These are phyloP conservation scores for Pao palembangensis DNA, from an alignment of 2,113 vertebrate genomes.

Conservation along the genomic window DNA sequence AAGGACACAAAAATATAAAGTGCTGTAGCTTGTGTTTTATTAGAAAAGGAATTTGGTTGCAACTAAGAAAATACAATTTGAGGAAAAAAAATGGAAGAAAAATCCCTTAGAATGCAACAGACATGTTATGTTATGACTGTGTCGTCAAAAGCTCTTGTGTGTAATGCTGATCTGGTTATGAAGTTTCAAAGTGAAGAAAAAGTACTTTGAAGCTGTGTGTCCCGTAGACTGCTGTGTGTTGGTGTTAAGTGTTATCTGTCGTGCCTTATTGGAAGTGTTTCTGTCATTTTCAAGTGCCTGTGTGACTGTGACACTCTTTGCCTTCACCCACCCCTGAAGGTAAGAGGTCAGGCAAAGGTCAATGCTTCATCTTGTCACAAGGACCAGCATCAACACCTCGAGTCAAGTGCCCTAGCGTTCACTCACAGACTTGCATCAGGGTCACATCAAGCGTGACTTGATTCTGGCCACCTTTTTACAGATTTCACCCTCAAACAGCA, in stretches of 20 bases:
- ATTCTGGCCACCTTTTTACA: too few species aligned
- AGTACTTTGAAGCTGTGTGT: background rate
- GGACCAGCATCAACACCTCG: background rate
- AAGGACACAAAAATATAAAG: background rate
- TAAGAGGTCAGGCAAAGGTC: conserved; percentile 8
- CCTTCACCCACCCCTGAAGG: conserved; percentile 9
- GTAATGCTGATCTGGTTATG: background rate
- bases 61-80: background rate
- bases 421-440: too few species aligned
- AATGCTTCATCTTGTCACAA: background rate
- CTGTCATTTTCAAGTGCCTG: conserved; percentile 68
- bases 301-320: conserved; percentile 40
- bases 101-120: too few species aligned
- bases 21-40: background rate
- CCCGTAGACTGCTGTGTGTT: conserved; percentile 20
- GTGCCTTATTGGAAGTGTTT: conserved; percentile 61
- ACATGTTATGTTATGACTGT: too few species aligned
- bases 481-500: too few species aligned
- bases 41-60: background rate
- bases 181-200: background rate
- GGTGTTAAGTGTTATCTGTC: conserved; percentile 53
- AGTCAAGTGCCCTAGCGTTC: too few species aligned
- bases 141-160: background rate
- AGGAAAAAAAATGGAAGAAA: background rate
- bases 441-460: too few species aligned